Evolutionary conservation across 2,888 invertebrate species (phyloP).

Genomic region (Ferrisia virgata): DNA sequence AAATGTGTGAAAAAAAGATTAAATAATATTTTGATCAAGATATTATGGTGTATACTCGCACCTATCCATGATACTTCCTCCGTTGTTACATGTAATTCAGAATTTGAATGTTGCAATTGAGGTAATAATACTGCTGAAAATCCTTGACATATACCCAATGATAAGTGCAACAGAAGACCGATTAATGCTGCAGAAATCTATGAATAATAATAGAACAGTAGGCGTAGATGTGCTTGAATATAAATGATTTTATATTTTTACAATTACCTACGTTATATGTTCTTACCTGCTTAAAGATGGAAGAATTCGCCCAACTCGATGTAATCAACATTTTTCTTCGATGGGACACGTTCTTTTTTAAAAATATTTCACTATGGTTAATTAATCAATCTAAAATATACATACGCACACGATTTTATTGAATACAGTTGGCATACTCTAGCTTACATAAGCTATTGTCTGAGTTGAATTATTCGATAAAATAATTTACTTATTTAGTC

Average conservation of each 20-base stretch:
- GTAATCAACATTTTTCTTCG: background rate
- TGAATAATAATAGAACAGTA: no score
- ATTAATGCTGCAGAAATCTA: background rate
- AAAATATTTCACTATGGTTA: background rate
- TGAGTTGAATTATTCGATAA: no score
- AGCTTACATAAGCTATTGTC: no score
- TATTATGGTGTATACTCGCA: no score
- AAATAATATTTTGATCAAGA: no score
- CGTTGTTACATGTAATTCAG: constrained; percentile 55
- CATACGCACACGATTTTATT: no score
- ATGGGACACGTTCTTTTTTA: no score
- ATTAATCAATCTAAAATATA: background rate
- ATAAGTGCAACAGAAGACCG: constrained; percentile 56
- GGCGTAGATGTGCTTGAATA: no score
- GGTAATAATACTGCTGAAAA: constrained; percentile 72
- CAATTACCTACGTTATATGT: no score
- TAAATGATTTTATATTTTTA: background rate
- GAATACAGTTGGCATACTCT: no score
- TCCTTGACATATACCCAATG: constrained; percentile 70
- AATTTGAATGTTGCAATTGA: constrained; percentile 57
- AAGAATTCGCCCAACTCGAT: background rate
- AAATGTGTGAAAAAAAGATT: no score
- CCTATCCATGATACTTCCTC: constrained; percentile 71
- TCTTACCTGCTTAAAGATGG: background rate
- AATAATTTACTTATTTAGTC: no score